These are phyloP conservation scores for Mirounga angustirostris DNA, from an alignment of 2,113 vertebrate species.

Conservation along the genomic window DNA sequence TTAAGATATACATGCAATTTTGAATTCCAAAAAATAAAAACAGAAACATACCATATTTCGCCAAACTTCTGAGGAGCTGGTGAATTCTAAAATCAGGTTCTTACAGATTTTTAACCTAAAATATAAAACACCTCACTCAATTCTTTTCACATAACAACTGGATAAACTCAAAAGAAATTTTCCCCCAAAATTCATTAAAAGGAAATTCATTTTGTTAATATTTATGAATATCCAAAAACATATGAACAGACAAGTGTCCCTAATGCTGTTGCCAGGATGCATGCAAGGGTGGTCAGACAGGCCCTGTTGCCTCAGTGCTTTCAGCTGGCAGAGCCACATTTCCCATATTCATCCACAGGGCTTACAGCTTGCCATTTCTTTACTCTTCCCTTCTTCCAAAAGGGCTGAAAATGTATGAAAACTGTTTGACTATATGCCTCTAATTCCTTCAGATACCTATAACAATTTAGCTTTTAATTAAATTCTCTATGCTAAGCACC, in stretches of 20 bases:
- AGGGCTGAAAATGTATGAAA: background rate
- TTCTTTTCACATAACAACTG: constrained; percentile 71
- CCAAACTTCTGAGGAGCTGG: constrained; percentile 85
- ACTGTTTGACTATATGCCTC: background rate
- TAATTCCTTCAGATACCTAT: background rate
- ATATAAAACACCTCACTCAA: constrained; percentile 85
- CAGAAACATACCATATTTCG: constrained; percentile 88
- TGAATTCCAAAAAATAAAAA: constrained; percentile 75
- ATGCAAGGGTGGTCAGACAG: background rate
- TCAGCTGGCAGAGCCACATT: background rate
- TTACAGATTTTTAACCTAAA: constrained; percentile 87
- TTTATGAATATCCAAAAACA: constrained; percentile 24
- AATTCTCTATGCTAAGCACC: background rate
- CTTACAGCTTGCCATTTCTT: background rate
- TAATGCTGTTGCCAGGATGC: background rate
- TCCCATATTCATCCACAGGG: background rate
- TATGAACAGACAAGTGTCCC: constrained; percentile 22
- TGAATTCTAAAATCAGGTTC: constrained; percentile 83
- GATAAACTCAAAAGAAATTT: background rate
- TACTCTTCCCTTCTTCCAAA: background rate
- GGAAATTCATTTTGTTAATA: constrained; percentile 3
- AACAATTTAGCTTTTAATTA: background rate
- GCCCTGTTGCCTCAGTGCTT: background rate
- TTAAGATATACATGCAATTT: constrained; percentile 63
- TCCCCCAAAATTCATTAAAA: constrained; percentile 9